Evolutionary conservation across 2,888 invertebrate genomes (phyloP).

Genomic region (Mythimna impura): DNA sequence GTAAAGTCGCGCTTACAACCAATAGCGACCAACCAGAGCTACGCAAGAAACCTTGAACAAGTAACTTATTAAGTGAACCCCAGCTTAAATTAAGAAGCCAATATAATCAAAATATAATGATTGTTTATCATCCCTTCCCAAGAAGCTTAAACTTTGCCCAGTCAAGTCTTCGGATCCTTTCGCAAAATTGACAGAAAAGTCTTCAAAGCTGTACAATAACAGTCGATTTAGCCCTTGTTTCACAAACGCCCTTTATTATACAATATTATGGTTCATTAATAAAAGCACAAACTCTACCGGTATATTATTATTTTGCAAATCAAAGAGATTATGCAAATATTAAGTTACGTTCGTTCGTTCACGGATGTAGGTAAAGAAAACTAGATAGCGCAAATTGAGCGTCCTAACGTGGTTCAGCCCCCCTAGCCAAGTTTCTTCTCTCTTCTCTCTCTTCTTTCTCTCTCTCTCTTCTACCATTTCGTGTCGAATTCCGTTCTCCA

Average conservation of each 20-base stretch:
- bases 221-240: constrained; percentile 37
- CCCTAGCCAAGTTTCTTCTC: no score
- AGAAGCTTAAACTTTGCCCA: constrained; percentile 21
- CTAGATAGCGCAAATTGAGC: constrained; percentile 17
- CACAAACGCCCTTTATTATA: constrained; percentile 47
- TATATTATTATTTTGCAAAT: constrained; percentile 79
- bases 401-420: no score
- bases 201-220: constrained; percentile 34
- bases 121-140: constrained; percentile 34
- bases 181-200: constrained; percentile 24
- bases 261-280: constrained; percentile 61
- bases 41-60: neutral
- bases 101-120: constrained; percentile 27
- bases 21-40: no score
- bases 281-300: constrained; percentile 68
- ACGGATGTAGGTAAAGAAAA: constrained; percentile 1
- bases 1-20: no score
- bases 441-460: no score
- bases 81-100: neutral
- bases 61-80: neutral
- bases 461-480: no score
- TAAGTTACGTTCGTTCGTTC: constrained; percentile 44
- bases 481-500: no score
- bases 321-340: constrained; percentile 78
- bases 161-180: neutral